These are phyloP conservation scores for Oreochromis mossambicus DNA, from an alignment of 2,797 vertebrate genomes.

Conservation along the genomic window DNA sequence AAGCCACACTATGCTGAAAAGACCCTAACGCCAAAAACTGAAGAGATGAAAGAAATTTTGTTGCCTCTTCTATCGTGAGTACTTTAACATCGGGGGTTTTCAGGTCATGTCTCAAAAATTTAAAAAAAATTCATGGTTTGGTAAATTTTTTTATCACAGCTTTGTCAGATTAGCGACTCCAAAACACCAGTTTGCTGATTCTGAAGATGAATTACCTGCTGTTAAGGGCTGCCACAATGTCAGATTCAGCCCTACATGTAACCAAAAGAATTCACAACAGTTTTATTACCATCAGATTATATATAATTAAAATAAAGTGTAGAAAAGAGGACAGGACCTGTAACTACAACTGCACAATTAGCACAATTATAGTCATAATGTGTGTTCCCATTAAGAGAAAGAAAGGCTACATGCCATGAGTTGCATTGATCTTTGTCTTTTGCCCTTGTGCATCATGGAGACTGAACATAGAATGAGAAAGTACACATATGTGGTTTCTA, in stretches of 20 bases:
- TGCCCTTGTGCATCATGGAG: neutral
- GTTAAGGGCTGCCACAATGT: neutral
- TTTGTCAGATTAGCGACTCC: neutral
- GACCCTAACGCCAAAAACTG: too few species aligned
- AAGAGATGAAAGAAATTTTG: too few species aligned
- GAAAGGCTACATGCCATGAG: neutral
- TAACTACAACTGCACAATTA: neutral
- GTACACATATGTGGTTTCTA: neutral
- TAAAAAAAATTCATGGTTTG: neutral
- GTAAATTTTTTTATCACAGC: rapidly evolving
- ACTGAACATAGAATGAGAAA: neutral
- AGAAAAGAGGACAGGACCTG: rapidly evolving
- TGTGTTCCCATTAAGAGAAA: neutral
- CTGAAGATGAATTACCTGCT: neutral
- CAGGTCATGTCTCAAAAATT: neutral
- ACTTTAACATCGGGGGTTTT: neutral
- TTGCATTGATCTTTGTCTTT: neutral
- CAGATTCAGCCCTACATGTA: rapidly evolving
- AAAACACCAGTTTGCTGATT: neutral
- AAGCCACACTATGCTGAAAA: too few species aligned
- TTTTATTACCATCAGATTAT: neutral
- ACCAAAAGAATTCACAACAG: rapidly evolving
- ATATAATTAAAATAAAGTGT: neutral
- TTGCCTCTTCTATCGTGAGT: neutral
- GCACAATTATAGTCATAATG: neutral